Base-by-base conservation (phyloP, 2,113 vertebrate genomes). In the Triplophysa tibetana region DNA sequence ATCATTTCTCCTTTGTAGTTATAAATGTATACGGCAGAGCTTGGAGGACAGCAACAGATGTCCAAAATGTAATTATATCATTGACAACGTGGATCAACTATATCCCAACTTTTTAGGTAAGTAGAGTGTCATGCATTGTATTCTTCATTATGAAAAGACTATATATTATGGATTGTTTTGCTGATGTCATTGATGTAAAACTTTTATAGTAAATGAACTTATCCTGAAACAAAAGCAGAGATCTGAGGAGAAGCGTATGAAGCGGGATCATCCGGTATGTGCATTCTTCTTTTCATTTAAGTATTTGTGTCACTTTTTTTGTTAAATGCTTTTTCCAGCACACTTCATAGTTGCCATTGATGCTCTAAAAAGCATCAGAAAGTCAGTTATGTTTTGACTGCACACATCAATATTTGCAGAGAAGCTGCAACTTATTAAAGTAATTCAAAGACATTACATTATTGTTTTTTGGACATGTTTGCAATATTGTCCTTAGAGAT, bases 181-280 rank as follows among this genome's bases (percentile, higher is more conserved):
- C 41, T 62, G 14, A 62, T 12, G 50, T 12, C 29, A 4, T 75
- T 13, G 62, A 7, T 24, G 14, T 72, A 14, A 16, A 58, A 78
- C 12, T 83, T 52, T 92, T 92, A 70, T 82, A 99, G 97, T 99
- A 72, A 99, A 99, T 88, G 98, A 99, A 81, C 94, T 99, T 72
- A 98, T 99, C 92, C 95, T 99, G 16, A 99, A 99, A 90, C 98
- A 99, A 88, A 99, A 99, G 86, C 98, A 99, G 88, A 93, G 97
- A 88, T 97, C 92, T 82, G 97, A 99, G 81, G 97, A 99, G 87
- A 99, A 99, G 85, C 94, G 97, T 83, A 92, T 98, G 81, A 99
- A 99, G 89, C 91, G 98, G 92, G 97, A 99, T 93, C 96, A 97
- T 91, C 96, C 96, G 90, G 98, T 99, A 93, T 96, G 98, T 17